phyloP scores from a whole-genome alignment of 2,113 vertebrate species.

The Oenanthe oenanthe region DNA sequence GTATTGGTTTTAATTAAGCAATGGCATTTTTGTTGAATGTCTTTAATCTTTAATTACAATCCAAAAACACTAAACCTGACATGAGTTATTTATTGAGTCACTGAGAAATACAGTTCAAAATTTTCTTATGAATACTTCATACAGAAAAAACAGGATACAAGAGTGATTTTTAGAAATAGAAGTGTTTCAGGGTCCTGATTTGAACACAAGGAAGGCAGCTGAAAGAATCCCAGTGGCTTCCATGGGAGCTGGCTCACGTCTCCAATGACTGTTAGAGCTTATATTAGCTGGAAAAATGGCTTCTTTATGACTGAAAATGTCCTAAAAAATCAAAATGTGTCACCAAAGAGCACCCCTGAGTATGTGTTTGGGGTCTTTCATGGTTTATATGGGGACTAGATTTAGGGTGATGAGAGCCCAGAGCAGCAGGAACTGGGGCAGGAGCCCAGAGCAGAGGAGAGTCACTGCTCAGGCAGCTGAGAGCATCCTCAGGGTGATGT shows the following conservation, averaged over 20 bases:
- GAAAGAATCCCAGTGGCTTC: not conserved
- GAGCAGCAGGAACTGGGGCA: not conserved
- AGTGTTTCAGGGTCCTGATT: not conserved
- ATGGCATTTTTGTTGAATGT: not conserved
- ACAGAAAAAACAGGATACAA: not conserved
- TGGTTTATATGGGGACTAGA: too few relatives aligned
- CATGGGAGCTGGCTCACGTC: not conserved
- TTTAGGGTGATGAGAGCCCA: not conserved
- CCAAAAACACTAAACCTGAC: not conserved
- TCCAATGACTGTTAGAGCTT: not conserved
- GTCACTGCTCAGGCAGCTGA: not conserved
- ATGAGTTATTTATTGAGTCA: slow-evolving; percentile 37
- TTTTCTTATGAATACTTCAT: slow-evolving; percentile 19
- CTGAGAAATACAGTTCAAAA: not conserved
- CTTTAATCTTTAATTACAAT: slow-evolving; percentile 41
- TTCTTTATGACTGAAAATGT: not conserved
- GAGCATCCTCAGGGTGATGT: not conserved
- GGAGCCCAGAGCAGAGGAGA: not conserved
- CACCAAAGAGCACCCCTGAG: not conserved
- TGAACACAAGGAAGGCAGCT: not conserved
- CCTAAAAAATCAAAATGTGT: not conserved
- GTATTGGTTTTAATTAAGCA: slow-evolving; percentile 39
- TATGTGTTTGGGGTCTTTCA: not conserved
- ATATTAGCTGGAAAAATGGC: not conserved
- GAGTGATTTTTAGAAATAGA: not conserved